Percentiles rank a stretch among this genome's conserved stretches.
phyloP scores from a whole-genome alignment of 2,888 invertebrate species.

The Himalopsyche japonica region DNA sequence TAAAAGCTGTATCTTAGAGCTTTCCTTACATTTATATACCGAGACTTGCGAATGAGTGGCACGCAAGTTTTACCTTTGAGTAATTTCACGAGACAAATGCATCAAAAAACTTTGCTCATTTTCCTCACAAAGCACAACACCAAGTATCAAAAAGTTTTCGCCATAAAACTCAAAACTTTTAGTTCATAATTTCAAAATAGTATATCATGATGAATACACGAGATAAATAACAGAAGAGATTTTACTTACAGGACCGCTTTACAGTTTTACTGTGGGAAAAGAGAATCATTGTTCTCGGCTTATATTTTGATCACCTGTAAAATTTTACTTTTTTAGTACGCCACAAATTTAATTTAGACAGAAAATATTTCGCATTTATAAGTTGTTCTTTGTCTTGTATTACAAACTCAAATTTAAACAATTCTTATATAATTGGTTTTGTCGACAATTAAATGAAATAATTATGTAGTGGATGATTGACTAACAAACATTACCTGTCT shows the following conservation, averaged over 20 bases:
- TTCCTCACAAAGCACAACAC: conserved; percentile 6
- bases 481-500: too few species aligned
- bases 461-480: too few species aligned
- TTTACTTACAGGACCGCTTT: background rate
- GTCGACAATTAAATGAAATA: too few species aligned
- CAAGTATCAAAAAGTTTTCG: conserved; percentile 9
- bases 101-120: conserved; percentile 13
- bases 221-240: background rate
- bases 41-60: background rate
- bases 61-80: background rate
- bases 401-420: too few species aligned
- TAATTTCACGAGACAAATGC: background rate
- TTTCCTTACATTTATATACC: background rate
- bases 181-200: background rate
- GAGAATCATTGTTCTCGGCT: background rate
- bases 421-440: too few species aligned
- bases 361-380: too few species aligned
- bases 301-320: too few species aligned
- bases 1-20: too few species aligned
- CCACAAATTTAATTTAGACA: too few species aligned
- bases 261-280: background rate
- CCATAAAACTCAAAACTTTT: conserved; percentile 20
- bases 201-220: background rate
- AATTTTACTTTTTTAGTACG: too few species aligned
- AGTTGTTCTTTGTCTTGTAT: too few species aligned